Evolutionary conservation across 1,140 invertebrate species (phyloP), one percentile per base, ranked within the genome.

Genomic region (Aphelinus atriplicis): DNA sequence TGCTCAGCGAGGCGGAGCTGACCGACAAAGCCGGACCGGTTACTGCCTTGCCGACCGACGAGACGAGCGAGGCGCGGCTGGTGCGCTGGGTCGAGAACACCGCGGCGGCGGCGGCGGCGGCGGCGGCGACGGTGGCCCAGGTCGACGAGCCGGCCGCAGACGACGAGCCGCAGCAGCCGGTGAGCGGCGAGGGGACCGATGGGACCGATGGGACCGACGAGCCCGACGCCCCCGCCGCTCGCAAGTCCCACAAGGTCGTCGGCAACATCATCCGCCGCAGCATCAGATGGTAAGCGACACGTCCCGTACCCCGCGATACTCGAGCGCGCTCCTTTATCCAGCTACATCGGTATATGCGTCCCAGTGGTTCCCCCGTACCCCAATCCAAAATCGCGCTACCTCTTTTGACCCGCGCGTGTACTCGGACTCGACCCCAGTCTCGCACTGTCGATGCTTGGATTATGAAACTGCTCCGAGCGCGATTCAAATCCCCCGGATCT

Each of bases 251-350:
- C 47, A 82, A 82, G 66, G 81, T 87, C 68, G 81, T 87, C 64
- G 84, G 79, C 73, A 87, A 83, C 73, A 88, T 85, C 71, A 86
- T 88, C 61, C 84, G 85, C 67, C 81, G 80, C 60, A 86, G 83
- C 79, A 87, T 84, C 70, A 84, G 85, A 79, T 87, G 84, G 87
- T 87, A 77, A 87, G 85, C 26, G 26, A 26, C 26, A 26, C 26
- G 26, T 26, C 26, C 26, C 26, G 26, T 26, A 26, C 26, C 26
- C 26, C 26, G 26, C 26, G 26, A 26, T 26, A 26, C 26, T 26
- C 26, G 26, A 26, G 26, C 26, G 26, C 26, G 26, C 26, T 26
- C 26, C 26, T 26, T 26, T 26, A 26, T 26, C 26, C 26, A 26
- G 26, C 26, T 26, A 26, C 26, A 26, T 26, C 26, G 26, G 26